These are phyloP conservation scores for Isaurus tuberculatus DNA, from an alignment of 92 coral and sea anemone species.

Conservation along the genomic window DNA sequence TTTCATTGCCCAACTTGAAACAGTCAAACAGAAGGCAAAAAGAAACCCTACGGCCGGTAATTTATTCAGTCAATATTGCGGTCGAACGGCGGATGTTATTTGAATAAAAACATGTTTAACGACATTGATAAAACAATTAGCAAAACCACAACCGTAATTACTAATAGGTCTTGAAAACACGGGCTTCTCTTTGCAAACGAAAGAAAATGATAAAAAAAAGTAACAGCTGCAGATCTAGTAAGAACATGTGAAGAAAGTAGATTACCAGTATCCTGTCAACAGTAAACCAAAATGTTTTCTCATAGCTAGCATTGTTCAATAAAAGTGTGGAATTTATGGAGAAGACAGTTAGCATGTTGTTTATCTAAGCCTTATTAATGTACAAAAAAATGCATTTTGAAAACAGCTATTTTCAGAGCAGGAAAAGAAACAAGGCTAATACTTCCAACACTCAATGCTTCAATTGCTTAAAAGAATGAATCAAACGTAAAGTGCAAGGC, in stretches of 20 bases:
- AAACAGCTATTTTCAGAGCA: not conserved
- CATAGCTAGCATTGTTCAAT: not conserved
- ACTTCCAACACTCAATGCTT: not conserved
- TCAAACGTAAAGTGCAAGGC: not conserved
- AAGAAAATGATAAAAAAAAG: not conserved
- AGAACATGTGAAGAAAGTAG: not conserved
- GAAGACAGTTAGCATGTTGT: too few relatives aligned
- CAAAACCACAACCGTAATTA: conserved; percentile 3
- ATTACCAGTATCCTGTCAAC: not conserved
- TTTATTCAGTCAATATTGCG: conserved; percentile 9
- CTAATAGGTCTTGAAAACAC: conserved; percentile 5
- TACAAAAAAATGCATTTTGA: not conserved
- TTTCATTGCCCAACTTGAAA: not conserved
- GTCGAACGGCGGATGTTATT: conserved; percentile 32
- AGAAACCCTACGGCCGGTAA: not conserved
- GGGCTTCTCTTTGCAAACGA: not conserved
- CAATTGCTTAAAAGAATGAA: not conserved
- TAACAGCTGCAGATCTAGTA: not conserved
- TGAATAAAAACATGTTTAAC: conserved; percentile 37
- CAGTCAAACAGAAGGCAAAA: conserved; percentile 1
- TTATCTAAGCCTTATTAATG: not conserved
- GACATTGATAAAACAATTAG: conserved; percentile 38
- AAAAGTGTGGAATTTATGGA: not conserved
- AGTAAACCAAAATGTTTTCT: not conserved
- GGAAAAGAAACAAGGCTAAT: not conserved